Conservation (phyloP, 2,113 vertebrate species). For the Dromaius novaehollandiae region DNA sequence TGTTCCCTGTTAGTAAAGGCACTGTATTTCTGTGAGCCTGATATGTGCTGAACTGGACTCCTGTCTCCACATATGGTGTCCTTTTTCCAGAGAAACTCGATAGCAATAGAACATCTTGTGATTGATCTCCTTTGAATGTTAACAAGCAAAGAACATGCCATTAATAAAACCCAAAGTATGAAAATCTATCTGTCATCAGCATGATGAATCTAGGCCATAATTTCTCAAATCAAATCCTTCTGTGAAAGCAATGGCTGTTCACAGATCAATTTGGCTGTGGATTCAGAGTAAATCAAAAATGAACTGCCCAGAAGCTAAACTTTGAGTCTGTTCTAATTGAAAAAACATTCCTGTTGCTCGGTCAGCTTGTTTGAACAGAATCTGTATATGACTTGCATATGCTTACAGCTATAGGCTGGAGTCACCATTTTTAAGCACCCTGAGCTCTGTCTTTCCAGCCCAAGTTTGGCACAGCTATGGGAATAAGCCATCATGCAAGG, state of each 20-base stretch:
- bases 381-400: not conserved
- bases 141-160: conserved; percentile 52
- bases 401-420: not conserved
- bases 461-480: not conserved
- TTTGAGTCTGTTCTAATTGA: conserved; percentile 9
- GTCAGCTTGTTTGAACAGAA: not conserved
- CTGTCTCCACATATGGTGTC: not conserved
- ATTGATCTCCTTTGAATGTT: conserved; percentile 50
- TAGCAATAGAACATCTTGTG: conserved; percentile 5
- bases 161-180: conserved; percentile 59
- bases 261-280: conserved; percentile 50
- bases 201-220: conserved; percentile 55
- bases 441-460: not conserved
- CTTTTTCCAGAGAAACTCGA: not conserved
- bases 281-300: conserved; percentile 62
- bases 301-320: conserved; percentile 55
- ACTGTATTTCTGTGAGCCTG: not conserved
- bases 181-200: conserved; percentile 45
- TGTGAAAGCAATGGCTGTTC: conserved; percentile 44
- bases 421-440: not conserved
- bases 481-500: not conserved
- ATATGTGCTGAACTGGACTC: not conserved
- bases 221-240: conserved; percentile 64
- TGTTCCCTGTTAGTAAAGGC: not conserved
- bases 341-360: conserved; percentile 35